Evolutionary conservation across 1,140 invertebrate species (phyloP), one percentile per base, ranked within the genome.

Genomic region (Odontomachus brunneus): DNA sequence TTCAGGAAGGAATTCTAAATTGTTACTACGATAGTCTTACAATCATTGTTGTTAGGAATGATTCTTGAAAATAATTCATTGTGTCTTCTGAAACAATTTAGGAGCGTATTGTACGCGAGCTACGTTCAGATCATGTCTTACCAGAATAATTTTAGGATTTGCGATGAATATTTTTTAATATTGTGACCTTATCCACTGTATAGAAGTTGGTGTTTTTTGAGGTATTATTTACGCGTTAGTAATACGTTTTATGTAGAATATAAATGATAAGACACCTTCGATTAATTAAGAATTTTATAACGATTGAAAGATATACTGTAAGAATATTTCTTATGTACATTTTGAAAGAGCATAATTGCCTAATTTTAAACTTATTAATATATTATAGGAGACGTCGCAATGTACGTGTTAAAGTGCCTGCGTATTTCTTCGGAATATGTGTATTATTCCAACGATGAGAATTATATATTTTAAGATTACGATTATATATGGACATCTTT

Each of bases 361-460:
- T 65, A 22, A 65, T 65, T 65, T 65, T 65, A 65, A 65, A 44
- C 44, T 1, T 65, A 65, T 65, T 65, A 65, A 65, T 65, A 65
- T 65, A 65, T 53, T 63, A 76, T 65, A 83, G 33, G 51, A 15
- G 12, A 78, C 66, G 69, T 38, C 24, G 63, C 71, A 15, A 71
- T 65, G 15, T 65, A 29, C 11, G 29, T 5, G 29, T 44, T 83
- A 48, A 85, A 85, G 66, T 83, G 71, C 81, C 84, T 85, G 65
- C 29, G 60, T 74, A 49, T 84, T 44, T 76, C 19, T 73, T 44
- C 67, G 53, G 57, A 63, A 63, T 82, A 66, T n/a, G 12, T 73
- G n/a, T 11, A 24, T 69, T 49, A 69, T 24, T 5, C n/a, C 14
- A 65, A 33, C 38, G n/a, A 65, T 65, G 19, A 44, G n/a, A 14